Conservation (phyloP, 2,797 vertebrate genomes). For the Podarcis siculus region DNA sequence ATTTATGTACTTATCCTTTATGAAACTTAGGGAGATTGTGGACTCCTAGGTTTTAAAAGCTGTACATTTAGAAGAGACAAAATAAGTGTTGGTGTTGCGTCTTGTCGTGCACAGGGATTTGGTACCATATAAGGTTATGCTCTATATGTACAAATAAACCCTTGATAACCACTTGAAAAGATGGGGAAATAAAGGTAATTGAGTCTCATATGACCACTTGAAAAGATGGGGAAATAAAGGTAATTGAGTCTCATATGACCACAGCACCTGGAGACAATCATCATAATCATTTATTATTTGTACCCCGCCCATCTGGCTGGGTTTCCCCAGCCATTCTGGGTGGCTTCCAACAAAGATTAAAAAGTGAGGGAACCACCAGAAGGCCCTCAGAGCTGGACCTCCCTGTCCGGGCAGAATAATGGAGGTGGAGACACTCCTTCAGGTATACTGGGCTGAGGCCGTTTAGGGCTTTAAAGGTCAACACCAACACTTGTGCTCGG, state of each 20-base stretch:
- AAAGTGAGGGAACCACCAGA: no score
- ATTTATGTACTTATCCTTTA: conserved; percentile 60
- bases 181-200: conserved; percentile 69
- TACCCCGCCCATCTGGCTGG: no score
- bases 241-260: conserved; percentile 65
- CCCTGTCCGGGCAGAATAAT: no score
- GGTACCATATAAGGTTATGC: conserved; percentile 56
- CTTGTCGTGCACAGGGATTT: conserved; percentile 56
- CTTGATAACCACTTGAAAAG: conserved; percentile 68
- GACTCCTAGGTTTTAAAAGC: conserved; percentile 44
- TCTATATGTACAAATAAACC: conserved; percentile 51
- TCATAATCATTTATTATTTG: no score
- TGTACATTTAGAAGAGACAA: conserved; percentile 69
- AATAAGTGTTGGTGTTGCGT: conserved; percentile 48
- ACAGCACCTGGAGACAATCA: no score
- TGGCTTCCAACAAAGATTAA: no score
- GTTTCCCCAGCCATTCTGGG: no score
- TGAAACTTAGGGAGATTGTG: conserved; percentile 53
- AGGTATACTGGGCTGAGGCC: no score
- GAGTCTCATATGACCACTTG: conserved; percentile 60
- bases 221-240: conserved; percentile 66
- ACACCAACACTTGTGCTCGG: no score
- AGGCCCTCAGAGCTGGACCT: no score
- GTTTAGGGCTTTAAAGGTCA: no score
- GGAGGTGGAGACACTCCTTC: no score